These are phyloP conservation scores for Globicephala melas DNA, from an alignment of 2,113 vertebrate species.

Conservation along the genomic window DNA sequence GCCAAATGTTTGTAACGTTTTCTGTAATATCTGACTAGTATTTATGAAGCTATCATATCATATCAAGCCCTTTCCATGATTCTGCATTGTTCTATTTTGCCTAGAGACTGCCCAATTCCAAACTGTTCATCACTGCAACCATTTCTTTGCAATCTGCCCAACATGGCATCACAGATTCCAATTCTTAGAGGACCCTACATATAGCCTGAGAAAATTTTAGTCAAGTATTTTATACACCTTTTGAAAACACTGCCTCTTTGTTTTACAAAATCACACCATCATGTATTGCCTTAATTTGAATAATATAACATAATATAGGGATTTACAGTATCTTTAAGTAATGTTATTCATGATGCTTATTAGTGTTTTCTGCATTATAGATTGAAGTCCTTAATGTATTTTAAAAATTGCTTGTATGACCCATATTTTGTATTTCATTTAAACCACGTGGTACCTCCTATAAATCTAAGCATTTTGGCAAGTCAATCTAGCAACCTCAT, in stretches of 20 bases:
- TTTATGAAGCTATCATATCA: neutral
- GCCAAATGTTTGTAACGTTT: neutral
- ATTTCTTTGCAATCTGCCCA: neutral
- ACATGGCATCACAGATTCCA: neutral
- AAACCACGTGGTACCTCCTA: neutral
- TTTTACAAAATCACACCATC: neutral
- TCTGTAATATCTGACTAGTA: neutral
- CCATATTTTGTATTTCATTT: neutral
- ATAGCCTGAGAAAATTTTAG: neutral
- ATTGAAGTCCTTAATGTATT: neutral
- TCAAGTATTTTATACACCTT: neutral
- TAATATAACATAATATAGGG: neutral
- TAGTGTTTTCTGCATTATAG: neutral
- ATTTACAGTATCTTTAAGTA: neutral
- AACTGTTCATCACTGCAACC: neutral
- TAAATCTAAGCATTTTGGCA: neutral
- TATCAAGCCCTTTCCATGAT: neutral
- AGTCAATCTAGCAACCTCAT: neutral
- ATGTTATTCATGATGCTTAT: neutral
- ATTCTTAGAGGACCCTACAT: neutral
- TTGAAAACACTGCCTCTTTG: neutral
- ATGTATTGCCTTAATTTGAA: neutral
- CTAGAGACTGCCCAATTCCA: neutral
- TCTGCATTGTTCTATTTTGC: neutral
- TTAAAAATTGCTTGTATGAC: neutral